Conservation (phyloP, 2,797 vertebrate genomes). For the Gobionotothen gibberifrons region DNA sequence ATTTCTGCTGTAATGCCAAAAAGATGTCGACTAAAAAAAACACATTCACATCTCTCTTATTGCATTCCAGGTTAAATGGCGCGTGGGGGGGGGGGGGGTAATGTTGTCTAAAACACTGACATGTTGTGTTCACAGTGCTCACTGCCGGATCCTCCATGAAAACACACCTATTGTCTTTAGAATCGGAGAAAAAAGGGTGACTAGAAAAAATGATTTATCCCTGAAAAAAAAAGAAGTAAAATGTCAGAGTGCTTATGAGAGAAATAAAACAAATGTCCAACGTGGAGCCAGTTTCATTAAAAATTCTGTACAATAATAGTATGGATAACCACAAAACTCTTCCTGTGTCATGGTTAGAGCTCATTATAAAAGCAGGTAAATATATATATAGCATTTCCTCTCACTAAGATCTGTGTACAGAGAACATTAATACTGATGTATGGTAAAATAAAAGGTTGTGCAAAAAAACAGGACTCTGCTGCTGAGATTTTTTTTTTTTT, state of each 20-base stretch:
- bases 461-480: conserved; percentile 40
- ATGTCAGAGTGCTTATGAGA: conserved; percentile 1
- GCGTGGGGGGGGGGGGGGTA: conserved; percentile 16
- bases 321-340: background rate
- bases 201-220: conserved; percentile 10
- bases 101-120: conserved; percentile 19
- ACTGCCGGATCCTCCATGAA: conserved; percentile 14
- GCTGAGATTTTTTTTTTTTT: background rate
- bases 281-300: background rate
- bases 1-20: conserved; percentile 80
- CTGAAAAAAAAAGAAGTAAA: background rate
- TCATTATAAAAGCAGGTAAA: conserved; percentile 14
- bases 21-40: conserved; percentile 55
- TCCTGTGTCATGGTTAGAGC: background rate
- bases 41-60: conserved; percentile 85
- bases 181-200: background rate
- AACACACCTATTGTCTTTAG: conserved; percentile 11
- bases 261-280: conserved; percentile 3
- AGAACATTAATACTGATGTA: conserved; percentile 70
- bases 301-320: background rate
- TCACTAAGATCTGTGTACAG: background rate
- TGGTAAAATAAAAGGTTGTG: conserved; percentile 56
- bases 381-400: background rate
- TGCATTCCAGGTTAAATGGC: conserved; percentile 84
- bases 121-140: conserved; percentile 31